phyloP scores from a whole-genome alignment of 1,140 invertebrate species.

The Drosophila subobscura region DNA sequence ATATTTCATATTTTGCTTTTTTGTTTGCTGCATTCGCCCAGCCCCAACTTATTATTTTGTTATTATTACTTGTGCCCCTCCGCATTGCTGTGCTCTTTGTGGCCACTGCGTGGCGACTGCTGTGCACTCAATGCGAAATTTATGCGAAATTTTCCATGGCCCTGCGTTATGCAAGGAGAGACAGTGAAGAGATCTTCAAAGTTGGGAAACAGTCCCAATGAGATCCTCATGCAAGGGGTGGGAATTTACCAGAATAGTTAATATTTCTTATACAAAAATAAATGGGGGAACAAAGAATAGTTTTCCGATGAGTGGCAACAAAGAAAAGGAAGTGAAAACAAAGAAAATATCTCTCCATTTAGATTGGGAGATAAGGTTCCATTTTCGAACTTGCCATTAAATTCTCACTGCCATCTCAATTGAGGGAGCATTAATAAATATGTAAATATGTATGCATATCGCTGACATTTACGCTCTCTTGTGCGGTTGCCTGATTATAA shows the following conservation, averaged over 20 bases:
- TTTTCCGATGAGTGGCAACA: neutral
- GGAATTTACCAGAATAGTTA: too few relatives aligned
- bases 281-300: neutral
- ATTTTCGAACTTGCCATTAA: too few relatives aligned
- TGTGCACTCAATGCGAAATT: constrained; percentile 24
- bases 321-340: neutral
- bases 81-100: constrained; percentile 3
- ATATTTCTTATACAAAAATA: neutral
- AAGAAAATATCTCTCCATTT: too few relatives aligned
- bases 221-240: too few relatives aligned
- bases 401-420: too few relatives aligned
- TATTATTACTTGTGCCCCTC: constrained; percentile 16
- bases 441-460: too few relatives aligned
- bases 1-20: constrained; percentile 4
- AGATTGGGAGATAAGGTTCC: too few relatives aligned
- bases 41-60: constrained; percentile 7
- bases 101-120: too few relatives aligned
- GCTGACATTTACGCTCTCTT: neutral
- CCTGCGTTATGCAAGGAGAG: neutral
- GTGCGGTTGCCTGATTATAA: constrained; percentile 9
- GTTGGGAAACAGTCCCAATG: too few relatives aligned
- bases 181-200: too few relatives aligned
- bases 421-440: too few relatives aligned
- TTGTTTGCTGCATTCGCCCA: neutral
- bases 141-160: constrained; percentile 21